Evolutionary conservation across 2,113 vertebrate species (phyloP).

Genomic region (Theristicus caerulescens): DNA sequence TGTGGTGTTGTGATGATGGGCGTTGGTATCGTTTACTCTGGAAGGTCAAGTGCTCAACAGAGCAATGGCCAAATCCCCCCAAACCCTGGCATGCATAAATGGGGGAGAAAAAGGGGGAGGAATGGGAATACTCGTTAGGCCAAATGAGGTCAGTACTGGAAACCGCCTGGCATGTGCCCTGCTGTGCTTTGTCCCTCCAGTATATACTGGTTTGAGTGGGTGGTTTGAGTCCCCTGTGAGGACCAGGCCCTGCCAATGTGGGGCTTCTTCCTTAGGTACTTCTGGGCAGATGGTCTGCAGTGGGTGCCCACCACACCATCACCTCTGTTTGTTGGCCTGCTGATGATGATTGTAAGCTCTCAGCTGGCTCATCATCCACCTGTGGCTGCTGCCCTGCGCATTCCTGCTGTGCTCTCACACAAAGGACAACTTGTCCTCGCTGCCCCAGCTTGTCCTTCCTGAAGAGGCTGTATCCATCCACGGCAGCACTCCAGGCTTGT

Average conservation of each 20-base stretch:
- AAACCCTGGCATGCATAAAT: not conserved
- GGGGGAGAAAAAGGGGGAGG: too few relatives aligned
- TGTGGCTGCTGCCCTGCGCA: too few relatives aligned
- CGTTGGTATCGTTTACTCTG: not conserved
- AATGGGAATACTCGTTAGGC: too few relatives aligned
- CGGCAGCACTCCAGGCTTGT: not conserved
- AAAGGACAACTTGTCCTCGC: not conserved
- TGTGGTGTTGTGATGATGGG: not conserved
- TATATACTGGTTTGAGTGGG: not conserved
- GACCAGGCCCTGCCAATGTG: not conserved
- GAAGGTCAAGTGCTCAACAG: not conserved
- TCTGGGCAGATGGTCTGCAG: not conserved
- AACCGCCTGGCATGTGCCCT: too few relatives aligned
- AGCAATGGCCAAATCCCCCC: not conserved
- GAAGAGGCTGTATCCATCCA: not conserved
- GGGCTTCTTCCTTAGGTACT: not conserved
- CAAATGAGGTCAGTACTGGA: too few relatives aligned
- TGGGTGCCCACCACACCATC: too few relatives aligned
- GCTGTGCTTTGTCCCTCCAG: too few relatives aligned
- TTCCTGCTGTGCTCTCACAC: not conserved
- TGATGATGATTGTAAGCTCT: not conserved
- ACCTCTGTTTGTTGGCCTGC: not conserved
- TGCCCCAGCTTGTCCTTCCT: too few relatives aligned
- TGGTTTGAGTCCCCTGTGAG: not conserved
- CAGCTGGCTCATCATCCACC: not conserved